Base-by-base conservation (phyloP, 2,888 invertebrate species). In the Heliconius ismenius region DNA sequence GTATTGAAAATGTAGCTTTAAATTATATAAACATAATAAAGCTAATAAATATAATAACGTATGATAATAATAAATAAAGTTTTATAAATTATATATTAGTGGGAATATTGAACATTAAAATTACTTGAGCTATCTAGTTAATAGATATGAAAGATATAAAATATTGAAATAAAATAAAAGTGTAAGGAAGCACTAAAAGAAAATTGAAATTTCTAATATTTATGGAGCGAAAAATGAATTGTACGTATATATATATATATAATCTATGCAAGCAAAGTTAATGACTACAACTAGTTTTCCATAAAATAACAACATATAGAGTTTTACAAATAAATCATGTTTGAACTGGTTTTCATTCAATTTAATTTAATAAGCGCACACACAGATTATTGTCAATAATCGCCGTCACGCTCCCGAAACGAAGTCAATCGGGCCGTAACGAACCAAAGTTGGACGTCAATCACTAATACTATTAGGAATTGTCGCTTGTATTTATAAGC, bases 401-500 rank as follows among this genome's bases (percentile, higher is more conserved):
- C 88, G 81, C 87, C 84, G 85, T 86, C 86, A 86, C 83, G 87
- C 86, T 84, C 82, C 86, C 82, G 85, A 83, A 84, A 85, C 84
- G 83, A 81, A 83, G 83, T 83, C 84, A 84, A 84, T 83, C 83
- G 81, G 81, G 78, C 82, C 82, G 82, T 83, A 81, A 82, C 84
- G 80, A 83, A 82, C 83, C 80, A 79, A 82, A 81, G 64, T 78
- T 70, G 72, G 70, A 83, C 79, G 89, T 90, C 89, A 89, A 89
- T 90, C 89, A 89, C 78, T 73, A 81, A 81, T 79, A 83, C 84
- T 84, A 89, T 88, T 86, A 83, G 83, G 85, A 87, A 89, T 88
- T 90, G 90, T 91, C 91, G 83, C 86, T 79, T 80, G 77, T 74
- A 80, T 58, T 72, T 58, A 68, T 74, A 75, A 72, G 67, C 85